These are phyloP conservation scores for Lophotriccus pileatus DNA, from an alignment of 2,797 vertebrate species.

Conservation along the genomic window DNA sequence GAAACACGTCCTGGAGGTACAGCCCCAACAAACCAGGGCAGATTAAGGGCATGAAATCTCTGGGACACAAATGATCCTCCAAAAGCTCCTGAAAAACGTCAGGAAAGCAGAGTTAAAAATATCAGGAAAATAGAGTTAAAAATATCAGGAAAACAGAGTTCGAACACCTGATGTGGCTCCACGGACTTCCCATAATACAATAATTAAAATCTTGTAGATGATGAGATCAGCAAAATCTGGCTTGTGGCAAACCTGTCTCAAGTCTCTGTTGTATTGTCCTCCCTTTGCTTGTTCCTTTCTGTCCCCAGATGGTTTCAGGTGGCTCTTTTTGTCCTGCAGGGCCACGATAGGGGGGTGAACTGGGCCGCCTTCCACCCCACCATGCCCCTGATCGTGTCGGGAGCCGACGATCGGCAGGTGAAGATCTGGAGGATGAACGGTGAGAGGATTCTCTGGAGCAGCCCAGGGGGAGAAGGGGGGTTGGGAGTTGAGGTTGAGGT, in stretches of 20 bases:
- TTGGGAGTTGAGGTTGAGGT: no score
- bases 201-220: neutral
- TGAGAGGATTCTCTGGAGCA: constrained; percentile 2
- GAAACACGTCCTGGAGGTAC: constrained; percentile 97
- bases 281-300: neutral
- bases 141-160: neutral
- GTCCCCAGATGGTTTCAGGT: neutral
- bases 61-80: neutral
- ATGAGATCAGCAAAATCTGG: no score
- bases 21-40: neutral
- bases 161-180: neutral
- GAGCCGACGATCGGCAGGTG: constrained; percentile 94
- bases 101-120: neutral
- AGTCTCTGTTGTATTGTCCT: neutral
- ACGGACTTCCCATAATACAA: no score
- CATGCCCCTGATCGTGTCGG: constrained; percentile 97
- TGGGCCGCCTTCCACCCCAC: constrained; percentile 97
- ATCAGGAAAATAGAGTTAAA: neutral
- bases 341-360: constrained; percentile 95
- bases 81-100: no score
- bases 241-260: no score
- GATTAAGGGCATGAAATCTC: no score
- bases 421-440: constrained; percentile 98
- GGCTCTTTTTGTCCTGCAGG: constrained; percentile 70
- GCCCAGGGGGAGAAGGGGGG: no score